phyloP scores from a whole-genome alignment of 1,140 invertebrate species.

The Drosophila biarmipes region DNA sequence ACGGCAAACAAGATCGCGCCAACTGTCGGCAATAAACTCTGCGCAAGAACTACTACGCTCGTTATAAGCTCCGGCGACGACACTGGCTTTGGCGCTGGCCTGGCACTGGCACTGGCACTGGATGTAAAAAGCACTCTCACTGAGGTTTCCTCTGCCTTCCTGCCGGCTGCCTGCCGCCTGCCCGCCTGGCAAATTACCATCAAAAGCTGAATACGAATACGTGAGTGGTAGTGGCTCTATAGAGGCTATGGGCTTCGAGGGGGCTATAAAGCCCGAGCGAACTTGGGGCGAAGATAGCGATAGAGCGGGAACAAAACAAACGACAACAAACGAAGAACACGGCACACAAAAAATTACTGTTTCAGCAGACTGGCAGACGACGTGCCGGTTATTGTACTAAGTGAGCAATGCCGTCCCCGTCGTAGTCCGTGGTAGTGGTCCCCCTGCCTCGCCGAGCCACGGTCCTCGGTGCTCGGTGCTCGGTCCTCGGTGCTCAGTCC shows the following conservation, averaged over 20 bases:
- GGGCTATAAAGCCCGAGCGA: slow-evolving; percentile 38
- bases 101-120: slow-evolving; percentile 50
- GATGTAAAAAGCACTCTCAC: slow-evolving; percentile 78
- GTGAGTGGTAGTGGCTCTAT: slow-evolving; percentile 40
- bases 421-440: not conserved
- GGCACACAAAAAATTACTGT: slow-evolving; percentile 77
- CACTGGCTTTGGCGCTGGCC: slow-evolving; percentile 36
- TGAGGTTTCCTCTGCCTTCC: slow-evolving; percentile 45
- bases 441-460: not conserved
- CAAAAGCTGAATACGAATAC: slow-evolving; percentile 77
- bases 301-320: slow-evolving; percentile 80
- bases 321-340: slow-evolving; percentile 74
- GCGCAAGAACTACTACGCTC: slow-evolving; percentile 68
- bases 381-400: slow-evolving; percentile 80
- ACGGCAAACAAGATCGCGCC: slow-evolving; percentile 63
- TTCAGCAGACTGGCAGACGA: slow-evolving; percentile 80
- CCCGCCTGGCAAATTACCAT: slow-evolving; percentile 77
- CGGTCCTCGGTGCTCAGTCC: not conserved
- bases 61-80: slow-evolving; percentile 66
- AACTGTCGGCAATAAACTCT: slow-evolving; percentile 70
- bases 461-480: not conserved
- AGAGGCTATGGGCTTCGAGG: not conserved
- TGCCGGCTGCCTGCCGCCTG: too few species aligned
- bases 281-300: slow-evolving; percentile 77
- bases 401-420: slow-evolving; percentile 71